Evolutionary conservation across 2,113 vertebrate species (phyloP).

Genomic region (Nyctibius bracteatus): DNA sequence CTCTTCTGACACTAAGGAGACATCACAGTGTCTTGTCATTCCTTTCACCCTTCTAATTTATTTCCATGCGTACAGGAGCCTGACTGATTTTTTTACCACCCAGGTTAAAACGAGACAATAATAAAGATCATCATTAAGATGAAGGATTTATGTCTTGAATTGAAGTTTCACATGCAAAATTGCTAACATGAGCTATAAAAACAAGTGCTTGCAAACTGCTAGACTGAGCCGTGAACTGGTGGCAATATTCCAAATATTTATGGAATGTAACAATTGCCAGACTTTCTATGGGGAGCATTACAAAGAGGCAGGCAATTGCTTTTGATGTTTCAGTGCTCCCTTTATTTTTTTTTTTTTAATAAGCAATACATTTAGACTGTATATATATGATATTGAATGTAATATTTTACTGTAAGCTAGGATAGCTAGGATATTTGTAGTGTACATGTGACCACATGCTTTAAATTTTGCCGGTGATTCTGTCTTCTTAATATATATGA

Average conservation of each 20-base stretch:
- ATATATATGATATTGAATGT: background rate
- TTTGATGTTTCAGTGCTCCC: background rate
- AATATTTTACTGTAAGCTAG: background rate
- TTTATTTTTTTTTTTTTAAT: background rate
- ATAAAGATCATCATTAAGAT: background rate
- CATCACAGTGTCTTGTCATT: background rate
- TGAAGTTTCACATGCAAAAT: background rate
- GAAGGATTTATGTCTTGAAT: background rate
- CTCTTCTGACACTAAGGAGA: background rate
- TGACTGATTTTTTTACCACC: background rate
- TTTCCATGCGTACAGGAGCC: rapidly evolving
- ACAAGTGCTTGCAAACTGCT: background rate
- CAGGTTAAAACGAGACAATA: background rate
- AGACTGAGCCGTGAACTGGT: background rate
- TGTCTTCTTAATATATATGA: background rate
- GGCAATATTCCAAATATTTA: background rate
- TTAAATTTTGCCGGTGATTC: background rate
- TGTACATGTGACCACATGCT: background rate
- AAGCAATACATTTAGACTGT: background rate
- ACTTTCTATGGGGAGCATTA: background rate
- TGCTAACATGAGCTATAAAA: background rate
- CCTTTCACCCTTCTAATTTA: background rate
- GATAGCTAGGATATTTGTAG: background rate
- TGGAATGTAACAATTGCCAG: background rate
- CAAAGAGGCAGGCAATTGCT: background rate